These are phyloP conservation scores for Cantharis nigra DNA, from an alignment of 2,888 invertebrate species.

Conservation along the genomic window DNA sequence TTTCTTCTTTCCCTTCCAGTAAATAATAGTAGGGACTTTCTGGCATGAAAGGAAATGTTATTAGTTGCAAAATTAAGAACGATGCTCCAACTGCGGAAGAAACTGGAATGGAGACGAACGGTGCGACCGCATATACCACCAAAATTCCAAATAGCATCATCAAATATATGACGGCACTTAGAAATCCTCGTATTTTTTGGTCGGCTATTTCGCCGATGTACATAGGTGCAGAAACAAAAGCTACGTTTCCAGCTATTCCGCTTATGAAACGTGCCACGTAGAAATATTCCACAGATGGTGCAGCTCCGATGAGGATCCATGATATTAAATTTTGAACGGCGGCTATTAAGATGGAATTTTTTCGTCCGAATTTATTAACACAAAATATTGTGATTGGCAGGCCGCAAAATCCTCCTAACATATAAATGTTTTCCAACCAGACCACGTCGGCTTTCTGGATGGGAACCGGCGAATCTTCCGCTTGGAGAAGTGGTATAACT, in stretches of 20 bases:
- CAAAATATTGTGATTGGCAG: slow-evolving; percentile 48
- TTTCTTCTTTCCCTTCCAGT: slow-evolving; percentile 39
- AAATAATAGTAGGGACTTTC: slow-evolving; percentile 52
- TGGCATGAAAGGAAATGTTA: slow-evolving; percentile 50
- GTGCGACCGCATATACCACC: slow-evolving; percentile 49
- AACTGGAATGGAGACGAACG: slow-evolving; percentile 47
- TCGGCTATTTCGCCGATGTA: slow-evolving; percentile 54
- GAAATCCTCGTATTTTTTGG: slow-evolving; percentile 51
- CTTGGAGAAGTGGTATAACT: slow-evolving; percentile 46
- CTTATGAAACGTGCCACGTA: slow-evolving; percentile 50
- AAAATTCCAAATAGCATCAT: slow-evolving; percentile 52
- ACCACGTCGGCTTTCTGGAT: slow-evolving; percentile 40
- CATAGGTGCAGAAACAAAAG: slow-evolving; percentile 53
- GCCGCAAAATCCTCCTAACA: slow-evolving; percentile 44
- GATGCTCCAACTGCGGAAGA: slow-evolving; percentile 46
- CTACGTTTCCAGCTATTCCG: slow-evolving; percentile 52
- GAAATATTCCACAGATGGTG: slow-evolving; percentile 44
- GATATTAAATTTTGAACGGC: slow-evolving; percentile 44
- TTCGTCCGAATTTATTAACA: slow-evolving; percentile 48
- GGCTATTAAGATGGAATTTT: slow-evolving; percentile 48
- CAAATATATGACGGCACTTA: slow-evolving; percentile 51
- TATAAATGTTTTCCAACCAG: slow-evolving; percentile 43
- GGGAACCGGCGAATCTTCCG: slow-evolving; percentile 42
- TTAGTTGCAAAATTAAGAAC: slow-evolving; percentile 43
- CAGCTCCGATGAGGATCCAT: slow-evolving; percentile 49